phyloP scores from a whole-genome alignment of 2,797 vertebrate species.

The Dendrocincla tyrannina region DNA sequence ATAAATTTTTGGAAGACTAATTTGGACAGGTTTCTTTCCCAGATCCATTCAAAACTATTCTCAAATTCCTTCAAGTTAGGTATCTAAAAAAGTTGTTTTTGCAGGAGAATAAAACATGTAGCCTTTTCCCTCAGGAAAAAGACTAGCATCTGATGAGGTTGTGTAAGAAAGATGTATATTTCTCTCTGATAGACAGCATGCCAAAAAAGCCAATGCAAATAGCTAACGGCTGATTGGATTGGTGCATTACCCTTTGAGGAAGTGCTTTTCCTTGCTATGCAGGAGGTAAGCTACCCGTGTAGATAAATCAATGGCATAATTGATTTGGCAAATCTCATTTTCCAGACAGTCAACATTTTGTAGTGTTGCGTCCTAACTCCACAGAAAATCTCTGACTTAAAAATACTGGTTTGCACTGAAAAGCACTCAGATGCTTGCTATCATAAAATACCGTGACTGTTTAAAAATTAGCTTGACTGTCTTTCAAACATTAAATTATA shows the following conservation, averaged over 20 bases:
- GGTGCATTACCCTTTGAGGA: background rate
- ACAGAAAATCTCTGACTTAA: background rate
- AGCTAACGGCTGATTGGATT: background rate
- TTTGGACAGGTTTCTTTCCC: background rate
- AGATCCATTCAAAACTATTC: background rate
- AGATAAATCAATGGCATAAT: conserved; percentile 20
- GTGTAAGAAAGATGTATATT: background rate
- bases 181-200: background rate
- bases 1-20: background rate
- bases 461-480: background rate
- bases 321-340: conserved; percentile 33
- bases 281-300: background rate
- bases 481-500: background rate
- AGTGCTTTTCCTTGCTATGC: background rate
- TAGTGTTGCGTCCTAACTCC: background rate
- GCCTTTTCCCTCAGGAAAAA: background rate
- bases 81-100: background rate
- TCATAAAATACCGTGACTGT: background rate
- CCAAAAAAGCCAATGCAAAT: background rate
- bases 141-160: background rate
- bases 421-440: background rate
- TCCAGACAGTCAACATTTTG: background rate
- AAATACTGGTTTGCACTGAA: background rate
- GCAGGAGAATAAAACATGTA: background rate
- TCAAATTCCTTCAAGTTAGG: background rate